These are phyloP conservation scores for Diorhabda sublineata DNA, from an alignment of 1,140 invertebrate genomes.

Conservation along the genomic window DNA sequence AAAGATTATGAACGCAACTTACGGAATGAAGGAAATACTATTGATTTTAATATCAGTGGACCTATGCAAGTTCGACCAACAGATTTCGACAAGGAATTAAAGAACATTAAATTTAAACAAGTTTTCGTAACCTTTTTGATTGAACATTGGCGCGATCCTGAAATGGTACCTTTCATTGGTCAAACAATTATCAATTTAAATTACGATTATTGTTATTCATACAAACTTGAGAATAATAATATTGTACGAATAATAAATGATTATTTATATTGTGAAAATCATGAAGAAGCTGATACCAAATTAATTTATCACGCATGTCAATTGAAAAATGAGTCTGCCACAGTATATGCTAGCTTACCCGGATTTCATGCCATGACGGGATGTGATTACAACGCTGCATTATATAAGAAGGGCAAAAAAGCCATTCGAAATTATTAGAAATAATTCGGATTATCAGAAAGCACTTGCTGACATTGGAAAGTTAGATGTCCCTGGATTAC, in stretches of 20 bases:
- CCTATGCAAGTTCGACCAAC: neutral
- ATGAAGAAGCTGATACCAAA: conserved; percentile 6
- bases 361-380: too few species aligned
- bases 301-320: conserved; percentile 4
- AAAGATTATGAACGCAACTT: too few species aligned
- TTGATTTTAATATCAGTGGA: too few species aligned
- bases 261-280: neutral
- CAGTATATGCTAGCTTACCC: too few species aligned
- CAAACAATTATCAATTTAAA: conserved; percentile 11
- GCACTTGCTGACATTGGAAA: too few species aligned
- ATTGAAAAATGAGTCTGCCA: too few species aligned
- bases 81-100: conserved; percentile 10
- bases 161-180: conserved; percentile 7
- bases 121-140: conserved; percentile 16
- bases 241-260: neutral
- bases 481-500: too few species aligned
- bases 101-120: conserved; percentile 22
- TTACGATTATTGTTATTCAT: conserved; percentile 16
- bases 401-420: too few species aligned
- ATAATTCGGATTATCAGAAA: too few species aligned
- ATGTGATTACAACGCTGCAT: too few species aligned
- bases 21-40: too few species aligned
- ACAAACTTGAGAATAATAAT: neutral
- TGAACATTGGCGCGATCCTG: conserved; percentile 21
- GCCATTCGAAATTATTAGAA: too few species aligned